Evolutionary conservation across 2,113 vertebrate species (phyloP).

Genomic region (Sialia sialis): DNA sequence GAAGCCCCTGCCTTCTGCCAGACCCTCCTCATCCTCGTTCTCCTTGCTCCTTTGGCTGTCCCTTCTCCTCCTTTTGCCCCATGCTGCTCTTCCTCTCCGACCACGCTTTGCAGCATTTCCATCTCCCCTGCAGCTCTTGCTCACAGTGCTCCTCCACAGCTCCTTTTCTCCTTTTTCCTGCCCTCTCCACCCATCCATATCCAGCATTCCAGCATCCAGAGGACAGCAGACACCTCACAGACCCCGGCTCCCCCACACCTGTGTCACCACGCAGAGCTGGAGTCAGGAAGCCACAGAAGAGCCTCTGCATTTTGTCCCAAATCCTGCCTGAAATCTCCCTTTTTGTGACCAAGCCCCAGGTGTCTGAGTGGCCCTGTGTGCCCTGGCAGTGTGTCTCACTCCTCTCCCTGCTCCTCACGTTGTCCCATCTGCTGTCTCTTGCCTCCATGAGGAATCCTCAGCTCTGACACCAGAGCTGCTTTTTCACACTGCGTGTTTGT

Average conservation of each 20-base stretch:
- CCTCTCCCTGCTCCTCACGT: neutral
- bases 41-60: accelerated
- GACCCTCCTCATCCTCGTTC: neutral
- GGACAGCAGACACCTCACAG: neutral
- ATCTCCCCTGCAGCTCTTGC: neutral
- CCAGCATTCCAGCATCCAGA: neutral
- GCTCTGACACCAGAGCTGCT: neutral
- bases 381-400: neutral
- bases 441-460: neutral
- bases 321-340: neutral
- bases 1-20: neutral
- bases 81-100: neutral
- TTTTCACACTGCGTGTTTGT: neutral
- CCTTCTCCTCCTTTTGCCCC: neutral
- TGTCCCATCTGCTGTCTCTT: slow-evolving; percentile 42
- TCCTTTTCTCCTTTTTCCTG: neutral
- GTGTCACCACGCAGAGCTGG: neutral
- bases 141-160: neutral
- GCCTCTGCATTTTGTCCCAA: neutral
- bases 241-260: neutral
- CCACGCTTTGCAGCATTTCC: neutral
- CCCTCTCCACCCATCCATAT: accelerated
- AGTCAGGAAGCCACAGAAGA: neutral
- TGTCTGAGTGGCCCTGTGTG: neutral
- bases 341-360: neutral